Evolutionary conservation across 1,140 invertebrate species (phyloP).

Genomic region (Aplysia californica): DNA sequence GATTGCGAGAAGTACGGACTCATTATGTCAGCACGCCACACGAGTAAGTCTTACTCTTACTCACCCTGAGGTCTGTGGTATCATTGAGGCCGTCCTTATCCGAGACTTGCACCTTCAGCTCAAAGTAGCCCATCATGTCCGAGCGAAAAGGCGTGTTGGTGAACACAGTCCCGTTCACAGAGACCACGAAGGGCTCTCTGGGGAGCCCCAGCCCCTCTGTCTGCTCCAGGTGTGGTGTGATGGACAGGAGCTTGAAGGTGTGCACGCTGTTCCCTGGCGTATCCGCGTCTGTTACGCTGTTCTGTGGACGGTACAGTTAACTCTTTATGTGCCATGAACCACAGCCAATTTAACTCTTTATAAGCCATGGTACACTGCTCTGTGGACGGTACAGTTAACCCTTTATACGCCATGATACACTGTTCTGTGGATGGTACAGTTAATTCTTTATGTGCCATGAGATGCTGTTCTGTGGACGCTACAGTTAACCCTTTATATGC

Average conservation of each 20-base stretch:
- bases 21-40: neutral
- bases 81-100: slow-evolving; percentile 6
- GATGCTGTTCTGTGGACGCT: no score
- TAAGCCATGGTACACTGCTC: no score
- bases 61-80: slow-evolving; percentile 10
- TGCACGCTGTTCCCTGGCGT: slow-evolving; percentile 1
- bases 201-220: neutral
- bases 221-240: neutral
- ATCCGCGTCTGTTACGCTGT: slow-evolving; percentile 11
- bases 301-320: no score
- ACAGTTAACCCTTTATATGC: no score
- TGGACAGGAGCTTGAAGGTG: neutral
- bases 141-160: slow-evolving; percentile 6
- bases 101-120: neutral
- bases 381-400: no score
- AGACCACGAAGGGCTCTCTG: slow-evolving; percentile 4
- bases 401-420: no score
- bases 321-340: no score
- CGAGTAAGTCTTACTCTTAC: neutral
- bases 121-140: slow-evolving; percentile 2
- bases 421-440: no score
- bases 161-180: neutral
- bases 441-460: no score
- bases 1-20: neutral
- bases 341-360: no score